Evolutionary conservation across 2,797 vertebrate genomes (phyloP).

Genomic region (Lepilemur septentrionalis): DNA sequence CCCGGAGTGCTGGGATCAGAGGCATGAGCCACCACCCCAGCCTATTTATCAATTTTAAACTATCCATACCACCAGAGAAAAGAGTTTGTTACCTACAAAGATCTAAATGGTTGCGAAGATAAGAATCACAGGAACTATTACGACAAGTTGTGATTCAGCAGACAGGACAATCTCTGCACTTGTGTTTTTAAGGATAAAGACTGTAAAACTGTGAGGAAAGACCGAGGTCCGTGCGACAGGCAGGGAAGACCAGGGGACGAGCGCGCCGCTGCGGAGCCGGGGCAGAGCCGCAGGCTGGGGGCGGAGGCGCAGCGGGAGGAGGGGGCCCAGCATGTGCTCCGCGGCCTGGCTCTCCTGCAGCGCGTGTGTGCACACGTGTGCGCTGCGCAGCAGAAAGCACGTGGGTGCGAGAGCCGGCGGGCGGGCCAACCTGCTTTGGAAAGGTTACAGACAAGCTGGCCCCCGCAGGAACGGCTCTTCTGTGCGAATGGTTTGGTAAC

Average conservation of each 20-base stretch:
- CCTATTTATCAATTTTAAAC: too few species aligned
- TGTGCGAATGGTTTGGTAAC: not conserved
- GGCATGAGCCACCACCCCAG: too few species aligned
- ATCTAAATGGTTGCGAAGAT: too few species aligned
- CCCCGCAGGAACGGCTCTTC: not conserved
- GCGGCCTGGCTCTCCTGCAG: not conserved
- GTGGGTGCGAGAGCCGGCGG: not conserved
- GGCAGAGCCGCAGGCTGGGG: too few species aligned
- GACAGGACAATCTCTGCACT: not conserved
- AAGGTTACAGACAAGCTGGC: fast-evolving
- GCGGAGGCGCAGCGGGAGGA: not conserved
- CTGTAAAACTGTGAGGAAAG: not conserved
- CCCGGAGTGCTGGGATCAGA: too few species aligned
- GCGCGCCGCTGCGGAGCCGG: too few species aligned
- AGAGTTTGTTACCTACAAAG: too few species aligned
- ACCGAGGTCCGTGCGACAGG: not conserved
- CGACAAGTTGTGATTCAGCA: not conserved
- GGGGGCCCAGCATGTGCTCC: not conserved
- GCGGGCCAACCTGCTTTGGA: fast-evolving
- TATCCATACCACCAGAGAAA: too few species aligned
- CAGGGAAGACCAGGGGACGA: not conserved
- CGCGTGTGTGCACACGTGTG: not conserved
- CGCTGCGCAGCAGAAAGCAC: not conserved
- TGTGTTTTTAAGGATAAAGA: not conserved
- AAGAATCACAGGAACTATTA: too few species aligned